A percentile compares a stretch with the other conserved stretches of the same genome.
Evolutionary conservation across 2,888 invertebrate species (phyloP).

Genomic region (Agrotis puta): DNA sequence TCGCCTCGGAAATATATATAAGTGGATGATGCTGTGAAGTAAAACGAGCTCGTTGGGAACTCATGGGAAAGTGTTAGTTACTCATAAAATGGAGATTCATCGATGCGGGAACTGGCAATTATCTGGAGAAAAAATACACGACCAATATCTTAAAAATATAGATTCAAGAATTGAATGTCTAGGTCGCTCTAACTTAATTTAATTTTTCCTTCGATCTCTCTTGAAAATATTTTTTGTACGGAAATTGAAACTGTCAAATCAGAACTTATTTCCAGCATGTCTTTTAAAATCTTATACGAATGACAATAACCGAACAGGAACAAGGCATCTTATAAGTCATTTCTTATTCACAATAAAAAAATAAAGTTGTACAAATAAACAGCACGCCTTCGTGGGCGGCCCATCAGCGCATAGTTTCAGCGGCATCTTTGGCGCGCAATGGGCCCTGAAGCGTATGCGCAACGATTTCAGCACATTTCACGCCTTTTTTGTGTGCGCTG

Average conservation of each 20-base stretch:
- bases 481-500: constrained; percentile 83
- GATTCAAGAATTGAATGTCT: background rate
- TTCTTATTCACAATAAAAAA: constrained; percentile 47
- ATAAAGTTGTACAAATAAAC: constrained; percentile 56
- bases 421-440: constrained; percentile 85
- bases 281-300: constrained; percentile 27
- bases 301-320: background rate
- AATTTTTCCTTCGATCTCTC: background rate
- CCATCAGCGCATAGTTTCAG: constrained; percentile 84
- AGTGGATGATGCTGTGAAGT: constrained; percentile 57
- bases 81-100: constrained; percentile 52
- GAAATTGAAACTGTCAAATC: constrained; percentile 37
- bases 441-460: constrained; percentile 85
- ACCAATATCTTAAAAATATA: background rate
- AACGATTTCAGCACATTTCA: constrained; percentile 87
- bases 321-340: constrained; percentile 27
- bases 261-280: background rate
- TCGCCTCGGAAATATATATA: constrained; percentile 49
- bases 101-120: constrained; percentile 50
- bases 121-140: constrained; percentile 22
- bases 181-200: background rate
- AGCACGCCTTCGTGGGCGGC: constrained; percentile 84
- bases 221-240: background rate
- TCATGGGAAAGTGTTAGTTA: constrained; percentile 62
- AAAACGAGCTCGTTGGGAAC: constrained; percentile 52